Evolutionary conservation across 2,888 invertebrate species (phyloP), one percentile per base, ranked within the genome.

Genomic region (Gari tellinella): DNA sequence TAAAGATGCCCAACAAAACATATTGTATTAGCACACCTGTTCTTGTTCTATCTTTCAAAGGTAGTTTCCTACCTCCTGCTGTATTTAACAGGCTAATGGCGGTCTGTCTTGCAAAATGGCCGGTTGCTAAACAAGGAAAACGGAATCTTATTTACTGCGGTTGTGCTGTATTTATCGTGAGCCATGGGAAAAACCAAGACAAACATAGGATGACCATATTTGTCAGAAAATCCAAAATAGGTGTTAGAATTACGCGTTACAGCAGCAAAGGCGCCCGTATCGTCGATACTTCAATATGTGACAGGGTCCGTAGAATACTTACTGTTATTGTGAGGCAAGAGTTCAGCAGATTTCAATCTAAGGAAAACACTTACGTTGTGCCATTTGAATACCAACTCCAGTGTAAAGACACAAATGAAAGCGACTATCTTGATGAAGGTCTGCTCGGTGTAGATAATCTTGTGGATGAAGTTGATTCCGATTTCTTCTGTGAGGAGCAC

Each of bases 51-150:
- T 55, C 64, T 23, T 74, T 74, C 52, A 60, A 43, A 15, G 65
- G 64, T 14, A 57, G 60, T 19, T 74, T 74, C 43, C 56, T 74
- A 12, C 74, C 74, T 10, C 74, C 74, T 23, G 68, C 74, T 12
- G 31, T 74, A 19, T 74, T 74, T 40, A 69, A 69, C 37, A 21
- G 69, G 15, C 37, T 74, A 12, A 45, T 74, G 12, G 65, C 74
- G 1, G 25, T 64, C 2, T 74, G 68, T 63, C 23, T 74, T 1
- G 68, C 61, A 7, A 64, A 43, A 26, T 74, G 68, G 68, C 74
- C 74, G 15, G 37, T 68, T 40, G 69, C 68, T 5, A 60, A 49
- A 40, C 68, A 74, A 53, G 69, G 69, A 12, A 74, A 64, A 38
- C 51, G 45, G 15, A 61, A 40, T 14, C 48, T 65, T 37, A 38